Evolutionary conservation across 2,113 vertebrate genomes (phyloP).

Genomic region (Alouatta palliata): DNA sequence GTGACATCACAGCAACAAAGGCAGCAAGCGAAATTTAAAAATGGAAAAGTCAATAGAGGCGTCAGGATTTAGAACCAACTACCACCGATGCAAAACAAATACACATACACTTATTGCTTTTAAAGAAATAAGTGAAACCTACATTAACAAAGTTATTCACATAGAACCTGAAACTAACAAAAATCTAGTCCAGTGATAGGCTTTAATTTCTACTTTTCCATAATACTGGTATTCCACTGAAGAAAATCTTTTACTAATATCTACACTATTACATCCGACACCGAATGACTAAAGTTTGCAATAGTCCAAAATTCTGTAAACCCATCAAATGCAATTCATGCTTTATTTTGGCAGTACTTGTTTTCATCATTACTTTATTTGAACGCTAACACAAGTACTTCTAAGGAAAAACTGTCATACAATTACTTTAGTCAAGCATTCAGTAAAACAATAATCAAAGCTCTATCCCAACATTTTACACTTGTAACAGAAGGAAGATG

Average conservation of each 20-base stretch:
- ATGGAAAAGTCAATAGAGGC: slow-evolving; percentile 55
- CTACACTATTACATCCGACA: background rate
- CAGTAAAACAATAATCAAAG: background rate
- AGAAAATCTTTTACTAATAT: background rate
- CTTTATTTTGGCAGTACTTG: slow-evolving; percentile 5
- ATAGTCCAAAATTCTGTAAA: slow-evolving; percentile 12
- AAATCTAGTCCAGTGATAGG: background rate
- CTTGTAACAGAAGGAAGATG: slow-evolving; percentile 11
- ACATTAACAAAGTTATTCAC: background rate
- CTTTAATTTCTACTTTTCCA: background rate
- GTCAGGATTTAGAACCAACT: slow-evolving; percentile 60
- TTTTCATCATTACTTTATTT: background rate
- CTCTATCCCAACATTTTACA: slow-evolving; percentile 44
- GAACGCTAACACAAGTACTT: background rate
- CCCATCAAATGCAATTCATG: slow-evolving; percentile 17
- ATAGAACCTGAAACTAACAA: background rate
- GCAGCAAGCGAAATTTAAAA: slow-evolving; percentile 74
- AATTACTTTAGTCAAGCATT: slow-evolving; percentile 36
- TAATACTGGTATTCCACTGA: background rate
- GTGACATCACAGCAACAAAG: slow-evolving; percentile 71
- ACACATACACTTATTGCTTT: background rate
- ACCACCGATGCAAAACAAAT: background rate
- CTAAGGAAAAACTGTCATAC: slow-evolving; percentile 14
- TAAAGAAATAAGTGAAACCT: background rate
- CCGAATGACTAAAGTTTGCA: background rate